Percentiles rank a stretch among this genome's conserved stretches.
Conservation (phyloP, 2,888 invertebrate species). For the Acrocyrtus sp. region DNA sequence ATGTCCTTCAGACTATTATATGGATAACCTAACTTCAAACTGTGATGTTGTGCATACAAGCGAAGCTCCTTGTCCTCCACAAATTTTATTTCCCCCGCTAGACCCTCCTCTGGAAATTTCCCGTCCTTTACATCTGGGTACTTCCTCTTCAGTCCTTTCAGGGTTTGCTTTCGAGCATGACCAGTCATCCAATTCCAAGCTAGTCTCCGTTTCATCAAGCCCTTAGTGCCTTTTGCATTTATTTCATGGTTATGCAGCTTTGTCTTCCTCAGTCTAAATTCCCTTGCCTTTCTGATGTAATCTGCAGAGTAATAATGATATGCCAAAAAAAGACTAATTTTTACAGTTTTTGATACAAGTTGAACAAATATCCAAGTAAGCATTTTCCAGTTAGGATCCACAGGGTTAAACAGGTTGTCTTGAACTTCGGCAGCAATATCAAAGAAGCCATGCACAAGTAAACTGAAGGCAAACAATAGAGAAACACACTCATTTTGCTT, state of each 20-base stretch:
- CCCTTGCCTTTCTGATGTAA: conserved; percentile 25
- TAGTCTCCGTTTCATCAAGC: conserved; percentile 13
- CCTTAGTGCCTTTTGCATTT: conserved; percentile 26
- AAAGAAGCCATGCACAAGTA: not conserved
- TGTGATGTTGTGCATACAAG: conserved; percentile 25
- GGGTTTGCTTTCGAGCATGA: conserved; percentile 22
- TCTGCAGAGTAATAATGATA: conserved; percentile 27
- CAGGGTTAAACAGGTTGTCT: conserved; percentile 14
- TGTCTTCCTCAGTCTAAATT: conserved; percentile 17
- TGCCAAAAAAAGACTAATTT: conserved; percentile 12
- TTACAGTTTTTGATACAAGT: conserved; percentile 10
- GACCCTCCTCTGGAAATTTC: conserved; percentile 13
- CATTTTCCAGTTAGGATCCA: not conserved
- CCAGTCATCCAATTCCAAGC: conserved; percentile 35
- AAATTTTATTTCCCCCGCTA: conserved; percentile 12
- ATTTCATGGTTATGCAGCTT: conserved; percentile 39
- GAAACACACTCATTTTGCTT: conserved; percentile 31
- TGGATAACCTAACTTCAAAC: conserved; percentile 26
- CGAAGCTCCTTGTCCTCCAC: conserved; percentile 24
- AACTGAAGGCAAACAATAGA: conserved; percentile 13
- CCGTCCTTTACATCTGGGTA: conserved; percentile 24
- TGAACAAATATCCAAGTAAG: not conserved
- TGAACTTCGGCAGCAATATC: not conserved
- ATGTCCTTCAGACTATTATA: conserved; percentile 30
- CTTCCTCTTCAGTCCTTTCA: not conserved